Conservation (phyloP, 2,888 invertebrate genomes). For the Cremastinae sp. region DNA sequence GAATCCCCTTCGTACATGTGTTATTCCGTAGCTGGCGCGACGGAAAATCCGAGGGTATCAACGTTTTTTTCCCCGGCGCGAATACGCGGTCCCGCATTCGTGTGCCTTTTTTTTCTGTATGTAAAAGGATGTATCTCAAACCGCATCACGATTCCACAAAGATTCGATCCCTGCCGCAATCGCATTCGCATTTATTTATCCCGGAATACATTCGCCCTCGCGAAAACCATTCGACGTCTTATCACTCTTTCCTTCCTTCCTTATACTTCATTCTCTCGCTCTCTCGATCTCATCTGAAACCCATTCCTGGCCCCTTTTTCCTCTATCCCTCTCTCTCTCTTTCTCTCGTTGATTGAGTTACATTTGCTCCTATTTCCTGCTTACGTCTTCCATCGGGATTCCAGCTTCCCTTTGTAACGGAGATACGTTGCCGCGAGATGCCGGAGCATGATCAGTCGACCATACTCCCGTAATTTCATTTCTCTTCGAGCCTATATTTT, state of each 20-base stretch:
- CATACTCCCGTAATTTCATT: no score
- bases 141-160: conserved; percentile 57
- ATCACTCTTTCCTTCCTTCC: conserved; percentile 9
- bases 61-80: conserved; percentile 21
- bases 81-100: conserved; percentile 7
- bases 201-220: conserved; percentile 23
- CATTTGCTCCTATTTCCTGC: conserved; percentile 26
- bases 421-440: neutral
- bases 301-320: neutral
- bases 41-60: conserved; percentile 28
- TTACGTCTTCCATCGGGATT: neutral
- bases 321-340: neutral
- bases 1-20: conserved; percentile 19
- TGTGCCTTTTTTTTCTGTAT: neutral
- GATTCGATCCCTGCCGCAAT: conserved; percentile 56
- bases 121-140: conserved; percentile 45
- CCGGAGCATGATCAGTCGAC: neutral
- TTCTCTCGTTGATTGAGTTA: conserved; percentile 37
- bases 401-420: neutral
- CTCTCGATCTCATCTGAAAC: conserved; percentile 10
- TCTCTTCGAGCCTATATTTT: no score
- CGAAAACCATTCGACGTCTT: conserved; percentile 1
- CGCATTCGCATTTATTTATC: conserved; percentile 61
- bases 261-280: conserved; percentile 8
- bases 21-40: conserved; percentile 52